Evolutionary conservation across 2,113 vertebrate species (phyloP).

Genomic region (Gambusia holbrooki): DNA sequence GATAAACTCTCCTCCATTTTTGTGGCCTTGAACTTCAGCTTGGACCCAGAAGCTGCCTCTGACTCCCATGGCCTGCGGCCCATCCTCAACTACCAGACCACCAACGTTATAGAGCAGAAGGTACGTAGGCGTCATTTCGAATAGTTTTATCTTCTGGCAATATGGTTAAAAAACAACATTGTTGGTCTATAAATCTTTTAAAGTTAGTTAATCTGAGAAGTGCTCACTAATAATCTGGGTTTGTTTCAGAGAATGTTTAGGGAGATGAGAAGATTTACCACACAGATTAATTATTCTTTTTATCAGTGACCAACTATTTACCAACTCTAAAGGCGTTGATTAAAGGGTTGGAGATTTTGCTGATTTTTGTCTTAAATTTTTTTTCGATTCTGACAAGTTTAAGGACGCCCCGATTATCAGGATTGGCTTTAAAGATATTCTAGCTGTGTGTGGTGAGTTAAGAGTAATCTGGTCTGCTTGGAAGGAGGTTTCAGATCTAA

Average conservation of each 20-base stretch:
- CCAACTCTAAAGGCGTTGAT: no score
- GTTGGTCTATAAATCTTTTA: neutral
- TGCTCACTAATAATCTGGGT: neutral
- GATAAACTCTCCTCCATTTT: constrained; percentile 92
- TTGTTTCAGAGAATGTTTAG: neutral
- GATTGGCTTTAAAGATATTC: no score
- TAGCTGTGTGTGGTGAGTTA: no score
- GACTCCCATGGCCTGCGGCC: constrained; percentile 85
- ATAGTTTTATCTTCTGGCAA: neutral
- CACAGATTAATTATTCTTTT: neutral
- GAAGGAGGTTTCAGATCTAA: no score
- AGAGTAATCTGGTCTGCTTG: no score
- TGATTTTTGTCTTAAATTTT: no score
- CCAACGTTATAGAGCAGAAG: constrained; percentile 86
- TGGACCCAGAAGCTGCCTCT: constrained; percentile 82
- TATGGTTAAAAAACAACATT: neutral
- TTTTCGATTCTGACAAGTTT: no score
- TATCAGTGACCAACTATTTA: neutral
- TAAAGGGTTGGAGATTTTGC: no score
- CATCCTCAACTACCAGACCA: constrained; percentile 86
- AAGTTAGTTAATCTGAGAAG: neutral
- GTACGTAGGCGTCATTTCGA: constrained; percentile 62
- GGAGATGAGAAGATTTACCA: neutral
- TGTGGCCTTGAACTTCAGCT: constrained; percentile 88
- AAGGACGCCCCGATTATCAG: no score